Conservation (phyloP, 1,140 invertebrate genomes). For the Drosophila teissieri region DNA sequence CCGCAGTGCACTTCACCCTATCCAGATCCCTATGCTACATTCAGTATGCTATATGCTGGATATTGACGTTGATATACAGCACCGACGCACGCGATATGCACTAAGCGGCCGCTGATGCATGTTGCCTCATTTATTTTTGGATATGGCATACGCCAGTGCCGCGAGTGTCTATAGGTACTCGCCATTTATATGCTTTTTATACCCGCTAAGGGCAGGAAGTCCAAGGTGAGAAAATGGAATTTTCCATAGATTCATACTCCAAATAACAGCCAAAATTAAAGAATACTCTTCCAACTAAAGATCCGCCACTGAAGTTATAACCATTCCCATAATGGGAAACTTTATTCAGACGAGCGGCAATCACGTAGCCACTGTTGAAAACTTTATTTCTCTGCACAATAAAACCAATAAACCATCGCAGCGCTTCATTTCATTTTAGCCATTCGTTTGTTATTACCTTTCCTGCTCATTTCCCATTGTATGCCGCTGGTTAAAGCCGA, state of each 20-base stretch:
- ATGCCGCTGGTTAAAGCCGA: conserved; percentile 37
- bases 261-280: no score
- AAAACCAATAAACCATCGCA: conserved; percentile 51
- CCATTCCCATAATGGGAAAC: conserved; percentile 34
- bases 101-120: conserved; percentile 51
- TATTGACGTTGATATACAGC: conserved; percentile 83
- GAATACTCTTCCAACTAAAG: neutral
- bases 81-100: conserved; percentile 73
- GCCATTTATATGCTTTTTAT: conserved; percentile 11
- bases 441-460: conserved; percentile 50
- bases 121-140: conserved; percentile 78
- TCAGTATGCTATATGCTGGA: conserved; percentile 58
- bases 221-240: conserved; percentile 12
- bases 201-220: conserved; percentile 1
- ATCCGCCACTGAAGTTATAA: neutral
- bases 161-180: conserved; percentile 22
- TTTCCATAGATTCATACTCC: neutral
- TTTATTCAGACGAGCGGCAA: conserved; percentile 6
- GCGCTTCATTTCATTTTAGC: conserved; percentile 54
- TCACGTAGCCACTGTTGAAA: conserved; percentile 50
- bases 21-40: conserved; percentile 43
- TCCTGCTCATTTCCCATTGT: conserved; percentile 46
- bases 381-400: conserved; percentile 43
- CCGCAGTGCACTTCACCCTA: conserved; percentile 70
- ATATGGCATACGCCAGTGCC: conserved; percentile 47